These are phyloP conservation scores for Apamea epomidion DNA, from an alignment of 2,888 invertebrate species.

Conservation along the genomic window DNA sequence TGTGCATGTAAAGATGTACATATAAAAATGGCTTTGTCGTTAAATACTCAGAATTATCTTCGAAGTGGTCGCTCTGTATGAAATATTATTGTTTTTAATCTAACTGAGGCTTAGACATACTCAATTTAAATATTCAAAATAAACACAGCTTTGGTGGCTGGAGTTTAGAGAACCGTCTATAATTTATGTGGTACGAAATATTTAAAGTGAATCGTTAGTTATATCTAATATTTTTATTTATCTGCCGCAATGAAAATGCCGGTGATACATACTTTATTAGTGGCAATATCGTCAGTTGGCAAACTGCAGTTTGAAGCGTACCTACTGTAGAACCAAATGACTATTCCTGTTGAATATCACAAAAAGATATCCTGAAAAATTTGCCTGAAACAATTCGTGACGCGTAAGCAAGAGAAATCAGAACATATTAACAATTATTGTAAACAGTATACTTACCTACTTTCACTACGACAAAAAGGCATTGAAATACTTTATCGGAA, in stretches of 20 bases:
- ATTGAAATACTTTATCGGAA: background rate
- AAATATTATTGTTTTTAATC: background rate
- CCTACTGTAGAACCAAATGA: background rate
- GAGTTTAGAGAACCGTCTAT: background rate
- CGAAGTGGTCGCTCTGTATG: background rate
- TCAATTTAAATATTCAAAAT: background rate
- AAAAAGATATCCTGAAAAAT: constrained; percentile 59
- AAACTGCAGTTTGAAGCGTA: constrained; percentile 11
- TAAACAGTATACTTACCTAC: constrained; percentile 56
- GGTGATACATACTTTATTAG: background rate
- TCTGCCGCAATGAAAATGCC: background rate
- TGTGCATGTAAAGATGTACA: no score
- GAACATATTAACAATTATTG: constrained; percentile 60
- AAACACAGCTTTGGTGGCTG: background rate
- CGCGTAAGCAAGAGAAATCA: constrained; percentile 84
- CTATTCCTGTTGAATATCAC: constrained; percentile 3
- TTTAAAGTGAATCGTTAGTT: background rate
- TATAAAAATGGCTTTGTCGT: background rate
- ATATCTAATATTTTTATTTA: background rate
- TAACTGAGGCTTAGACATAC: background rate
- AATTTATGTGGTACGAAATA: background rate
- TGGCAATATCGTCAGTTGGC: constrained; percentile 38
- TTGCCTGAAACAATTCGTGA: constrained; percentile 71
- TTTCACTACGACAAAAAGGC: constrained; percentile 59
- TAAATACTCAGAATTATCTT: background rate